Base-by-base conservation (phyloP, 2,888 invertebrate genomes). In the Dusona sp. region DNA sequence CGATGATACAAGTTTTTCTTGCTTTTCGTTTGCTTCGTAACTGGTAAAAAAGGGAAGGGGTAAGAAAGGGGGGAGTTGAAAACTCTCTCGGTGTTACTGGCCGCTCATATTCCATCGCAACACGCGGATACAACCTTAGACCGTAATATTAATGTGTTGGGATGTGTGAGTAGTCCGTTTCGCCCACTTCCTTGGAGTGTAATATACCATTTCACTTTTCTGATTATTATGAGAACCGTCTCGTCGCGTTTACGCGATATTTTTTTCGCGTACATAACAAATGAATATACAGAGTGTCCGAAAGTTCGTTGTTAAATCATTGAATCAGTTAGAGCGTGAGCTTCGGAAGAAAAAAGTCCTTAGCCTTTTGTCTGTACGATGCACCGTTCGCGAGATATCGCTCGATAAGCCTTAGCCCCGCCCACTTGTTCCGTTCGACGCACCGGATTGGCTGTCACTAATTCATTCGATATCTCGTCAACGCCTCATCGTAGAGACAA, bases 151-250 rank as follows among this genome's bases (percentile, higher is more conserved):
- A 78, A 79, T 67, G 48, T 77, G 48, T 25, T 75, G 74, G 79
- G 79, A 57, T 70, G 83, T 83, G 48, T 51, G 45, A 29, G 33
- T 61, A 25, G 6, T 2, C 16, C 36, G 54, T 75, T 65, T 81
- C 73, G 67, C 79, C 74, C 33, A 79, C 72, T 86, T 83, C 83
- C 83, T 83, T 68, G 83, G 85, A 45, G 77, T 88, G 84, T 83
- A 89, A 88, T 89, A 84, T 88, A 83, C 81, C 89, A 90, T 91
- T 91, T 91, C 89, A 90, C 90, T 91, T 90, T 86, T 88, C 88
- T 84, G 88, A 90, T 90, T 89, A 87, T 88, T 86, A 84, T 75
- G 79, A 88, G 83, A 74, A 81, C 67, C 70, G 70, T 80, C 82
- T 64, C 79, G 64, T 81, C 61, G 74, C 29, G 54, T 81, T 25